Percentiles rank a stretch among this genome's conserved stretches.
Evolutionary conservation across 2,797 vertebrate species (phyloP).

Genomic region (Craterocephalus amniculus): DNA sequence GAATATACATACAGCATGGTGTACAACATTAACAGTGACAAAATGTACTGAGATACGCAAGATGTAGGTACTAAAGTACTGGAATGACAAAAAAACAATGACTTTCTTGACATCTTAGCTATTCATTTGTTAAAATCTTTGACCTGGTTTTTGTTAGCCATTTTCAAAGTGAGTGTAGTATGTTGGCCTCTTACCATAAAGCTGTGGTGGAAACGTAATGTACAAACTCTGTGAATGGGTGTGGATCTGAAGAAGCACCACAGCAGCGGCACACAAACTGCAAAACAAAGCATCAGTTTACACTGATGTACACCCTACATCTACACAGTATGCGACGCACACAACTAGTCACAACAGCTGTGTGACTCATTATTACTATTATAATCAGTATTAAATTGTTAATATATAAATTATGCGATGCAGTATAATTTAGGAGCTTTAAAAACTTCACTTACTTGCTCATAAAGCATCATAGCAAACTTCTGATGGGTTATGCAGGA

Average conservation of each 20-base stretch:
- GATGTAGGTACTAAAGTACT: background rate
- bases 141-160: slow-evolving; percentile 35
- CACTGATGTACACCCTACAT: background rate
- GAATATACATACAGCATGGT: too few relatives aligned
- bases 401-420: background rate
- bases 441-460: slow-evolving; percentile 85
- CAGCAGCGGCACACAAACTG: slow-evolving; percentile 96
- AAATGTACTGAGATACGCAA: background rate
- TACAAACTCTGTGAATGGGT: slow-evolving; percentile 96
- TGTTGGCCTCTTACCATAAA: slow-evolving; percentile 89
- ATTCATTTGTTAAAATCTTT: background rate
- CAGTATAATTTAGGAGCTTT: too few relatives aligned
- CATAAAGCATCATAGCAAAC: slow-evolving; percentile 98
- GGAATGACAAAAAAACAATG: background rate
- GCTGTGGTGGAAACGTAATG: slow-evolving; percentile 97
- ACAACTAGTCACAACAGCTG: background rate
- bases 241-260: slow-evolving; percentile 94
- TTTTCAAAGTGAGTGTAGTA: slow-evolving; percentile 34
- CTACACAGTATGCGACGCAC: background rate
- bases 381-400: background rate
- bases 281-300: slow-evolving; percentile 32
- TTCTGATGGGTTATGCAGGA: slow-evolving; percentile 98
- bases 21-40: background rate
- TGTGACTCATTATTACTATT: background rate
- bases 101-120: background rate